phyloP scores from a whole-genome alignment of 2,113 vertebrate species.

The Uria lomvia region DNA sequence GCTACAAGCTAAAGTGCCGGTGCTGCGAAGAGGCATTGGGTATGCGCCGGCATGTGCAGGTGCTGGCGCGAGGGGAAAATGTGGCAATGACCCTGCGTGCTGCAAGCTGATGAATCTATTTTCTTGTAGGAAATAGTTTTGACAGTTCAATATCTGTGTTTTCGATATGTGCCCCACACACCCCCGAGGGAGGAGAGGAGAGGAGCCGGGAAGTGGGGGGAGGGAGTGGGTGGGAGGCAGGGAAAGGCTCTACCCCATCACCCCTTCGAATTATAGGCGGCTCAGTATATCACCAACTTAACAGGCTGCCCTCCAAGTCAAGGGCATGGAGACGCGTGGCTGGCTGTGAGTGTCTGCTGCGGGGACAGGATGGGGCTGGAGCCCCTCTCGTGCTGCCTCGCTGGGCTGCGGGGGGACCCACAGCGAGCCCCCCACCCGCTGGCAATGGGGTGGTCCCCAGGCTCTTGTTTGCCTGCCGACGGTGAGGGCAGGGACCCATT shows the following conservation, averaged over 20 bases:
- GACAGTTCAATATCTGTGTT: conserved; percentile 84
- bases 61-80: conserved; percentile 66
- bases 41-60: conserved; percentile 85
- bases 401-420: neutral
- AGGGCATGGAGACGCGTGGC: conserved; percentile 53
- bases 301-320: conserved; percentile 72
- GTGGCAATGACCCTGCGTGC: conserved; percentile 80
- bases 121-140: conserved; percentile 84
- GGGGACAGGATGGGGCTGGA: neutral
- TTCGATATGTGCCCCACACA: conserved; percentile 72
- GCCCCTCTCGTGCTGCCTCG: rapidly evolving
- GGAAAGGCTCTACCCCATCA: conserved; percentile 63
- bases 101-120: conserved; percentile 83
- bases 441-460: neutral
- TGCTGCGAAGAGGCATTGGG: conserved; percentile 81
- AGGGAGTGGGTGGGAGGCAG: conserved; percentile 29
- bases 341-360: neutral
- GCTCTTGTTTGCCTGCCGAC: neutral
- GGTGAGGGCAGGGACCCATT: neutral
- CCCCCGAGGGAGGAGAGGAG: conserved; percentile 32
- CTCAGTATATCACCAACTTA: conserved; percentile 65
- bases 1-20: conserved; percentile 78
- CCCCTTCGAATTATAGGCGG: conserved; percentile 57
- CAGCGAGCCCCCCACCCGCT: neutral
- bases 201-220: neutral